Percentiles rank a stretch among this genome's conserved stretches.
These are phyloP conservation scores for Leucania comma DNA, from an alignment of 2,888 invertebrate genomes.

Conservation along the genomic window DNA sequence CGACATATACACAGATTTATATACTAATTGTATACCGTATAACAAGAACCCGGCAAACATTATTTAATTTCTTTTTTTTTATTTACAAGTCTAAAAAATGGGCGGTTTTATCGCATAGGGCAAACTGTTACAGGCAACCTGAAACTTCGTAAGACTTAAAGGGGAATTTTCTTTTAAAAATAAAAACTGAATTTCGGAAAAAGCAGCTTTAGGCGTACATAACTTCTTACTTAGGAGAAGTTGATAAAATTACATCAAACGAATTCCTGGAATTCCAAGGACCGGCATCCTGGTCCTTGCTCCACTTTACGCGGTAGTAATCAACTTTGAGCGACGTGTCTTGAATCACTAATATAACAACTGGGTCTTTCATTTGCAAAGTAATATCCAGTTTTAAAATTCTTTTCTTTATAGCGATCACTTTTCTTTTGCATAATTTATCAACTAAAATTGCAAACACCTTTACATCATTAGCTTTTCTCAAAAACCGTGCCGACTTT, in stretches of 20 bases:
- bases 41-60: too few species aligned
- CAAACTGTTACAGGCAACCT: background rate
- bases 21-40: background rate
- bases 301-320: slow-evolving; percentile 32
- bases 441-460: background rate
- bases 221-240: background rate
- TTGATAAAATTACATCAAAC: slow-evolving; percentile 37
- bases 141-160: background rate
- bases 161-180: background rate
- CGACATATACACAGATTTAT: too few species aligned
- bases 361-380: slow-evolving; percentile 5
- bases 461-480: too few species aligned
- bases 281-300: slow-evolving; percentile 1
- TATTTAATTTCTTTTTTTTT: too few species aligned
- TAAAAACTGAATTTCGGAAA: background rate
- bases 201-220: background rate
- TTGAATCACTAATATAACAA: slow-evolving; percentile 25
- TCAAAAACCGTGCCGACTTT: background rate
- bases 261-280: slow-evolving; percentile 17
- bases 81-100: too few species aligned
- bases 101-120: background rate
- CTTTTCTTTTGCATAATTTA: too few species aligned
- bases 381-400: background rate
- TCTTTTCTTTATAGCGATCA: background rate
- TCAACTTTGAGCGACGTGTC: slow-evolving; percentile 35